Evolutionary conservation across 92 coral and sea anemone species (phyloP), one percentile per base, ranked within the genome.

Genomic region (Scolanthus callimorphus): DNA sequence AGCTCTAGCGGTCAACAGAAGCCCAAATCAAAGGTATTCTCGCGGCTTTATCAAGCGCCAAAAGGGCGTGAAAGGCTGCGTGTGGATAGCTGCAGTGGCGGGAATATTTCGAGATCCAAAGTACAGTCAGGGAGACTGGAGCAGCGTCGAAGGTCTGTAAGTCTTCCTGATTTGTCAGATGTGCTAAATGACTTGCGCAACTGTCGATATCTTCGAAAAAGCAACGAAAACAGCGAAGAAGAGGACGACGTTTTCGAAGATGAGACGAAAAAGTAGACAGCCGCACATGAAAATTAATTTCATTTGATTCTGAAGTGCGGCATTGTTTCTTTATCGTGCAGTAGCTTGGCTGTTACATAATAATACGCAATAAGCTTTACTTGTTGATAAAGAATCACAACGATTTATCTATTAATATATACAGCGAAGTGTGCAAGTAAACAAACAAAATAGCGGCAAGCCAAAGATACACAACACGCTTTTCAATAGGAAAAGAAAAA

Each of bases 141-240:
- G 9, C 68, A 58, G 23, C 60, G 90, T 26, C 73, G 95, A 23
- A 54, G 90, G 19, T 88, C 96, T 8, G 25, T 73, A 27, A 81
- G 89, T 41, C 44, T 88, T 31, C 84, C 96, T 11, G 96, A 88
- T 55, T 47, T 83, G 57, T 66, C 80, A 24, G 60, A 63, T 46
- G 63, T 83, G 55, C 39, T 64, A n/a, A 80, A 78, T 10, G 47
- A 63, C 28, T 58, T 83, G 31, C 86, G 73, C 51, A 56, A 65
- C 26, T 88, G 90, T 50, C 72, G 90, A 38, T 83, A 88, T 55
- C 68, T 88, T n/a, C 63, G 75, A 17, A 39, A 55, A 50, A 68
- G 75, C 46, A 49, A 13, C 10, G 65, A 57, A 0, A 47, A 57
- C 24, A 27, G 43, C 9, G 15, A 34, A 6, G 52, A 20, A 9